Conservation (phyloP, 2,888 invertebrate genomes). For the Lepidochrysops patricia region DNA sequence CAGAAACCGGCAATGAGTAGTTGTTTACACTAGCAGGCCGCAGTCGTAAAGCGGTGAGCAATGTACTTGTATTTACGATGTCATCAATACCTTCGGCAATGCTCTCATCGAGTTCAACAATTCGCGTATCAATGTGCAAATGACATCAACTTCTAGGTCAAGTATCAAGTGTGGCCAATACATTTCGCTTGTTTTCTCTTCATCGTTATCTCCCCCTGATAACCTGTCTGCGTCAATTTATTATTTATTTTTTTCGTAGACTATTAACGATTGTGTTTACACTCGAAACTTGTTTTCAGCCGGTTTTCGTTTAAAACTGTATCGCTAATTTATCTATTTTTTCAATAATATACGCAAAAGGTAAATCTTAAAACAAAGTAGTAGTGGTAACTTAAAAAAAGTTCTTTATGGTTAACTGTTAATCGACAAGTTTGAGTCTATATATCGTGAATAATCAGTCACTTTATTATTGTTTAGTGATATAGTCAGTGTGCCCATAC, state of each 20-base stretch:
- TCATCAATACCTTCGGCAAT: conserved; percentile 18
- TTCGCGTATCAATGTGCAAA: conserved; percentile 15
- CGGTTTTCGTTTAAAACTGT: neutral
- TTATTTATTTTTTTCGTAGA: conserved; percentile 35
- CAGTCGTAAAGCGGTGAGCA: neutral
- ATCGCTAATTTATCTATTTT: neutral
- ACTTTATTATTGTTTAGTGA: neutral
- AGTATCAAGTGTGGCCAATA: conserved; percentile 23
- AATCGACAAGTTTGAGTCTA: neutral
- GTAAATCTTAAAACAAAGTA: neutral
- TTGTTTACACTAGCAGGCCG: neutral
- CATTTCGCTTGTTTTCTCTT: conserved; percentile 30
- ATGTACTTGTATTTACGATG: conserved; percentile 13
- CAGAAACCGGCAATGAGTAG: too few species aligned
- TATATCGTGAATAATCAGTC: neutral
- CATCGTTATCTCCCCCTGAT: conserved; percentile 31
- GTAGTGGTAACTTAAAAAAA: neutral
- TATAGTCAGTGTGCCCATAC: neutral
- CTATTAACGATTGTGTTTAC: neutral
- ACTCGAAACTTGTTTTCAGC: neutral
- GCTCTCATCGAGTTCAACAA: conserved; percentile 21
- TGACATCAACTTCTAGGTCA: conserved; percentile 26
- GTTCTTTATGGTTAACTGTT: neutral
- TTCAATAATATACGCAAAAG: neutral
- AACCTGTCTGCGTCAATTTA: conserved; percentile 40